Conservation (phyloP, 2,797 vertebrate genomes). For the Manis javanica region DNA sequence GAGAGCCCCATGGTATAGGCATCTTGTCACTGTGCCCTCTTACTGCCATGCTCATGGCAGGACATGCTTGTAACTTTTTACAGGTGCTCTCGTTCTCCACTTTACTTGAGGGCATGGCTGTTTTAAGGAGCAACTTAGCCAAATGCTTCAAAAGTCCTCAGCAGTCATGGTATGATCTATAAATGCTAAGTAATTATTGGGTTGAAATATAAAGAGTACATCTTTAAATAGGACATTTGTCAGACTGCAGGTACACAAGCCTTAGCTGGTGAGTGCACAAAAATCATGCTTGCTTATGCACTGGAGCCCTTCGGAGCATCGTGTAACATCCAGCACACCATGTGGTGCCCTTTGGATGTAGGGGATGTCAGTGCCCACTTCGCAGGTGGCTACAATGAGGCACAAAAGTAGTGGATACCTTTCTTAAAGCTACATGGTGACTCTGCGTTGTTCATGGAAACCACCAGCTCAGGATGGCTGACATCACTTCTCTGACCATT, state of each 20-base stretch:
- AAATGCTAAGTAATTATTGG: background rate
- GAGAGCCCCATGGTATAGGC: fast-evolving
- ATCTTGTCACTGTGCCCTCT: fast-evolving
- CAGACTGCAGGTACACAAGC: background rate
- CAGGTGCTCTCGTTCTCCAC: background rate
- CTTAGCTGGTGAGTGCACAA: background rate
- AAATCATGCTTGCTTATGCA: fast-evolving
- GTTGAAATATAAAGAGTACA: background rate
- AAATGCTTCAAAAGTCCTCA: background rate
- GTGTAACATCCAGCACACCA: background rate
- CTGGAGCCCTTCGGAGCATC: fast-evolving
- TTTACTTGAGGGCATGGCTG: background rate
- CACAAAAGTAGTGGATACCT: background rate
- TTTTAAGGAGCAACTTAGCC: background rate
- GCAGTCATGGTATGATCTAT: background rate
- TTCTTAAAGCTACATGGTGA: background rate
- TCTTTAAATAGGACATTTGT: background rate
- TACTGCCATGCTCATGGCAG: background rate
- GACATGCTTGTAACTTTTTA: fast-evolving
- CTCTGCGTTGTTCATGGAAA: background rate
- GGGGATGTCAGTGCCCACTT: fast-evolving
- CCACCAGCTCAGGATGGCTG: background rate
- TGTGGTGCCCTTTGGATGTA: fast-evolving
- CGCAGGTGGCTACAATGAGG: background rate
- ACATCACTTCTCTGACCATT: background rate